A percentile compares a stretch with the other conserved stretches of the same genome.
Evolutionary conservation across 2,888 invertebrate species (phyloP).

Genomic region (Drosophila demipolita): DNA sequence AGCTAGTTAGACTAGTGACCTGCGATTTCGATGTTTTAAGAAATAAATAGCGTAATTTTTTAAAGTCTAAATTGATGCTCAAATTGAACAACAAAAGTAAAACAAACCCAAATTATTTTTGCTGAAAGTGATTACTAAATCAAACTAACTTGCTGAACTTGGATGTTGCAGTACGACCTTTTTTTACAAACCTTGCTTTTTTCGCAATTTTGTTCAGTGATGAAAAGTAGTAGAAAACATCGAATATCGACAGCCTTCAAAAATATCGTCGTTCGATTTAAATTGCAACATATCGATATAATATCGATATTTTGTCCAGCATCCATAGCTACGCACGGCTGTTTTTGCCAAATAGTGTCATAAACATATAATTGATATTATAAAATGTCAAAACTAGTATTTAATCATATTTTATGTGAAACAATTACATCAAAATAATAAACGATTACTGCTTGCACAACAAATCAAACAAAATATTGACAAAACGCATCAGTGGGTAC

Average conservation of each 20-base stretch:
- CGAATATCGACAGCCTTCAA: neutral
- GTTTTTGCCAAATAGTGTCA: constrained; percentile 46
- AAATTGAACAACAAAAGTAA: neutral
- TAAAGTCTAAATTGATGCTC: neutral
- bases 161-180: neutral
- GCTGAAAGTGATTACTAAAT: neutral
- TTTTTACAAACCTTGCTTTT: neutral
- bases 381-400: constrained; percentile 45
- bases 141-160: neutral
- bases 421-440: constrained; percentile 22
- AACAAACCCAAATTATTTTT: neutral
- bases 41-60: neutral
- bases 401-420: constrained; percentile 36
- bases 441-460: neutral
- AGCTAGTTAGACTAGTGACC: constrained; percentile 4
- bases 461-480: constrained; percentile 5
- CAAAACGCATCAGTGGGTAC: constrained; percentile 10
- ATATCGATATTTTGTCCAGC: constrained; percentile 3
- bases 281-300: neutral
- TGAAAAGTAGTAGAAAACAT: neutral
- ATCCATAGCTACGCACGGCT: constrained; percentile 23
- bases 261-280: neutral
- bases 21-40: constrained; percentile 8
- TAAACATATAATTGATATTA: constrained; percentile 33
- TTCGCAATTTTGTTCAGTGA: neutral